phyloP scores from a whole-genome alignment of 2,113 vertebrate genomes.

The Egretta garzetta region DNA sequence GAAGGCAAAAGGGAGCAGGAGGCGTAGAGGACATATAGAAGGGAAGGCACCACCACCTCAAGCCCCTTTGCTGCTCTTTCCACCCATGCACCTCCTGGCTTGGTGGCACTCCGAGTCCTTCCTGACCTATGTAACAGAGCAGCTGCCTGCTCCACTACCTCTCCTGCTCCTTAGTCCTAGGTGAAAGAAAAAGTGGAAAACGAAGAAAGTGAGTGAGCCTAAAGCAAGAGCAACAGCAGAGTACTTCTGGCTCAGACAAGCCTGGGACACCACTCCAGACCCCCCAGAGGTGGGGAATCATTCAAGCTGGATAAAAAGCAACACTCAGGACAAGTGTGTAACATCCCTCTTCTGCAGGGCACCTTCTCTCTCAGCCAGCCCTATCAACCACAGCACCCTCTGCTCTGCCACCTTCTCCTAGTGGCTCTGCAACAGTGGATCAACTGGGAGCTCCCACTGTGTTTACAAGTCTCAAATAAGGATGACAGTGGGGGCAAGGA shows the following conservation, averaged over 20 bases:
- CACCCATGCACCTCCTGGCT: background rate
- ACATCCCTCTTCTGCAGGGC: background rate
- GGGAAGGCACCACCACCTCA: background rate
- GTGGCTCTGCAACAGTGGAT: background rate
- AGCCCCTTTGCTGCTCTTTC: background rate
- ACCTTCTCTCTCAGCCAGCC: background rate
- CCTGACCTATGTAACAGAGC: fast-evolving
- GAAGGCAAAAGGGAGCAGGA: background rate
- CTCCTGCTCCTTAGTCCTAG: background rate
- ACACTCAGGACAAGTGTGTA: background rate
- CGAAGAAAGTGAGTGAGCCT: background rate
- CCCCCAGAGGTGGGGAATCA: fast-evolving
- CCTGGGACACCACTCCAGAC: background rate
- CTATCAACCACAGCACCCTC: background rate
- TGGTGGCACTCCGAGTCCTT: background rate
- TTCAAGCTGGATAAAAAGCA: background rate
- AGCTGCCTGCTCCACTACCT: background rate
- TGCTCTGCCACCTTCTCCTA: background rate
- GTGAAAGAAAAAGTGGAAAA: background rate
- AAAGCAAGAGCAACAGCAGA: background rate
- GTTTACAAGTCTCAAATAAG: background rate
- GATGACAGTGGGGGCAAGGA: background rate
- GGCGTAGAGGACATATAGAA: background rate
- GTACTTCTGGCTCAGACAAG: background rate
- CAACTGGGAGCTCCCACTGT: background rate